phyloP scores from a whole-genome alignment of 2,797 vertebrate species.

The Poeciliopsis gracilis region DNA sequence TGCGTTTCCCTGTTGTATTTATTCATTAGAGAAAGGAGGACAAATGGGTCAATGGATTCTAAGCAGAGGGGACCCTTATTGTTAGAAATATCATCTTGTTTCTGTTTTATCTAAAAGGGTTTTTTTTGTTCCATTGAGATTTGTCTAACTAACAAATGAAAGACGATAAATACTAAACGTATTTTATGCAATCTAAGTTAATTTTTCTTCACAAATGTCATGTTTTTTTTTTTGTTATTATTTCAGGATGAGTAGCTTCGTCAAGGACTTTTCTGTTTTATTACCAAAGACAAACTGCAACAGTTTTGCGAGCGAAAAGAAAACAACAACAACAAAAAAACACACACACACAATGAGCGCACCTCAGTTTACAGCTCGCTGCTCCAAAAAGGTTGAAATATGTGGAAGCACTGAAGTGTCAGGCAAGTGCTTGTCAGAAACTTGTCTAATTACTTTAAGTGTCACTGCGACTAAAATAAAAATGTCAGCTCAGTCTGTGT shows the following conservation, averaged over 20 bases:
- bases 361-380: conserved; percentile 3
- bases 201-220: conserved; percentile 17
- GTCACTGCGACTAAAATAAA: conserved; percentile 51
- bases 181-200: conserved; percentile 21
- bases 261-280: conserved; percentile 52
- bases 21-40: conserved; percentile 52
- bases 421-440: conserved; percentile 39
- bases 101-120: conserved; percentile 28
- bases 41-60: conserved; percentile 43
- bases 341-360: conserved; percentile 25
- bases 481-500: conserved; percentile 56
- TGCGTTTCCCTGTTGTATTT: conserved; percentile 36
- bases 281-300: conserved; percentile 44
- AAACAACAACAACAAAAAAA: conserved; percentile 2
- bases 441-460: conserved; percentile 50
- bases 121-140: conserved; percentile 1
- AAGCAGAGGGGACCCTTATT: conserved; percentile 31
- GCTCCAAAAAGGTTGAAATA: conserved; percentile 41
- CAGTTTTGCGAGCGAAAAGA: conserved; percentile 21
- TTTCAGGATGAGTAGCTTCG: conserved; percentile 10
- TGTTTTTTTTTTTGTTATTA: background rate
- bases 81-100: conserved; percentile 23
- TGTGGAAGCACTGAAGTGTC: conserved; percentile 30
- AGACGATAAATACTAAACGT: background rate
- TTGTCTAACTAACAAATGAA: conserved; percentile 2